These are phyloP conservation scores for Ooceraea biroi DNA, from an alignment of 1,140 invertebrate genomes.

Conservation along the genomic window DNA sequence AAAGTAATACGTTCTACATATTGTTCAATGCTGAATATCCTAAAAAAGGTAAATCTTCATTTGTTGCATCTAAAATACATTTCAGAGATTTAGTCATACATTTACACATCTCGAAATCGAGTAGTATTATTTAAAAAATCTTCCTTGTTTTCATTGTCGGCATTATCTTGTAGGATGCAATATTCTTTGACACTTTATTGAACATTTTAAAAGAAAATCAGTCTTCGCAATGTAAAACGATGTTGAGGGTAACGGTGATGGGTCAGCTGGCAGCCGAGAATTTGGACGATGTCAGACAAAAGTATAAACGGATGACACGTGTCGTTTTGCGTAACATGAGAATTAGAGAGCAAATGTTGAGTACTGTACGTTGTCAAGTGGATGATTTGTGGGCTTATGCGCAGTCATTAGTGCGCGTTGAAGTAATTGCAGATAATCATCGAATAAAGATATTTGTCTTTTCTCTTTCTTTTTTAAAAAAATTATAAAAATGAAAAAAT, in stretches of 20 bases:
- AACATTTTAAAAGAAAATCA: conserved; percentile 87
- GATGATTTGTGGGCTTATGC: conserved; percentile 87
- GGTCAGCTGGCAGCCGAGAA: conserved; percentile 89
- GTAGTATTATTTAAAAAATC: background rate
- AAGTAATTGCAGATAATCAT: conserved; percentile 78
- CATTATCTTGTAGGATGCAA: conserved; percentile 86
- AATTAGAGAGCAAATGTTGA: conserved; percentile 87
- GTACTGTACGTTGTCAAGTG: conserved; percentile 85
- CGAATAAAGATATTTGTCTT: background rate
- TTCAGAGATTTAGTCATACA: background rate
- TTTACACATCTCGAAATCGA: background rate
- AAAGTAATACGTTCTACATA: conserved; percentile 88
- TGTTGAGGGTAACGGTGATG: conserved; percentile 88
- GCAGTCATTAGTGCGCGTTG: conserved; percentile 87
- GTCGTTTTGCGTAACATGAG: conserved; percentile 88
- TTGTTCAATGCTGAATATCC: conserved; percentile 87
- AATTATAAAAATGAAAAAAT: conserved; percentile 13
- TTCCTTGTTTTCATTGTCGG: background rate
- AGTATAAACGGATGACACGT: conserved; percentile 87
- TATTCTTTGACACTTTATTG: conserved; percentile 88
- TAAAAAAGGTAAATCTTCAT: conserved; percentile 86
- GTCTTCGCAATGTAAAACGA: conserved; percentile 87
- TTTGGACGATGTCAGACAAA: conserved; percentile 87
- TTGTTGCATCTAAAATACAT: conserved; percentile 1
- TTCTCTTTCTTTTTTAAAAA: background rate